phyloP scores from a whole-genome alignment of 1,140 invertebrate species.

The Pachyrhynchus sulphureomaculatus region DNA sequence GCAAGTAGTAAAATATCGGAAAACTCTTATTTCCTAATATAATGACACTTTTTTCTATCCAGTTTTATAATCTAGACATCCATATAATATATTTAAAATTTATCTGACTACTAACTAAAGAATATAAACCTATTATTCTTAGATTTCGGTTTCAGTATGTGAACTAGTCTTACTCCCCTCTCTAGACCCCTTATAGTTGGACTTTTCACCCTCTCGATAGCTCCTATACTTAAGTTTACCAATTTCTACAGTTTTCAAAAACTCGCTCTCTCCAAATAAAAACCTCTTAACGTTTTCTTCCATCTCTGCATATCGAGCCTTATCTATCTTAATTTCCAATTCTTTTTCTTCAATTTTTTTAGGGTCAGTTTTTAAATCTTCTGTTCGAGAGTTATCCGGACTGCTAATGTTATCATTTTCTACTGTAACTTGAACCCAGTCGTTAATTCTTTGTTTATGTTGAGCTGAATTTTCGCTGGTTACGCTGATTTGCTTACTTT shows the following conservation, averaged over 20 bases:
- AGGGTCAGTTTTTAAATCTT: conserved; percentile 9
- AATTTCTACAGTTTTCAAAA: conserved; percentile 46
- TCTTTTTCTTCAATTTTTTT: conserved; percentile 34
- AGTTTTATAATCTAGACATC: too few species aligned
- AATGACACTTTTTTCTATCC: too few species aligned
- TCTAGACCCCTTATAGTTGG: too few species aligned
- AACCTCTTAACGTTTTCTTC: conserved; percentile 50
- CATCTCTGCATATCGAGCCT: conserved; percentile 45
- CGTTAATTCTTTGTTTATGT: conserved; percentile 43
- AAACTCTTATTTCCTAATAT: too few species aligned
- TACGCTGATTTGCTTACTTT: conserved; percentile 32
- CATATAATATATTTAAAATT: too few species aligned
- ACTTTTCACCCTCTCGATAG: too few species aligned
- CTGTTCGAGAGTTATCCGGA: conserved; percentile 40
- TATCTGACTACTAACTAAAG: too few species aligned
- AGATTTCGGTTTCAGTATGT: too few species aligned
- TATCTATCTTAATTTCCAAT: conserved; percentile 45
- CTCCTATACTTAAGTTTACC: conserved; percentile 29
- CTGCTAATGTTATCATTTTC: conserved; percentile 34
- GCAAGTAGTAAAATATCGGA: too few species aligned
- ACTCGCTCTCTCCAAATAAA: conserved; percentile 47
- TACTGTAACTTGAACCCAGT: conserved; percentile 45
- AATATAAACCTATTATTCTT: too few species aligned
- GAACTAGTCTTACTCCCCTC: too few species aligned
- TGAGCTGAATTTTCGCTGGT: conserved; percentile 39